Evolutionary conservation across 2,797 vertebrate genomes (phyloP).

Genomic region (Takifugu ocellatus): DNA sequence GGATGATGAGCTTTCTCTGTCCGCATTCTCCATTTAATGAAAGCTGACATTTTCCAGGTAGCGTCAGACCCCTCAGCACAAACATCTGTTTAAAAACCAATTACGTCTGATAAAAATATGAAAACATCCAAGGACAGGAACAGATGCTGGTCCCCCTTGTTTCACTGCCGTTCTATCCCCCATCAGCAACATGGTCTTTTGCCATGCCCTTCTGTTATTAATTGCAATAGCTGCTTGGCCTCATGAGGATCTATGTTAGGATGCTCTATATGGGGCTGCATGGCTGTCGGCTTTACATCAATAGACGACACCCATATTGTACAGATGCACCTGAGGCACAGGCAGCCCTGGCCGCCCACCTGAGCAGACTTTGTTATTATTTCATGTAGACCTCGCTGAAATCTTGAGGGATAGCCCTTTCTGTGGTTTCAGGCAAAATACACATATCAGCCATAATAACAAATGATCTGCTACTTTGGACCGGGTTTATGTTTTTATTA

Average conservation of each 20-base stretch:
- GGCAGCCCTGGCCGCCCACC: constrained; percentile 5
- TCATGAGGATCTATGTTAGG: too few relatives aligned
- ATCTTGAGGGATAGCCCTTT: constrained; percentile 23
- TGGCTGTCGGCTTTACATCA: constrained; percentile 24
- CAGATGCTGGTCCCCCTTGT: not conserved
- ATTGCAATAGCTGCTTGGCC: constrained; percentile 6
- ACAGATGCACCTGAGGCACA: constrained; percentile 31
- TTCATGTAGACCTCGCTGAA: constrained; percentile 22
- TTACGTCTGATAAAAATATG: too few relatives aligned
- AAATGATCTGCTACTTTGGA: constrained; percentile 22
- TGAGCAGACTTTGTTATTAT: constrained; percentile 21
- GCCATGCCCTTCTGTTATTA: constrained; percentile 20
- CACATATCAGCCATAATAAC: constrained; percentile 36
- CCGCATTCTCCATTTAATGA: too few relatives aligned
- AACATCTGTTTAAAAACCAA: too few relatives aligned
- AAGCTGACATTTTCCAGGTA: too few relatives aligned
- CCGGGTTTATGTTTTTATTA: constrained; percentile 44
- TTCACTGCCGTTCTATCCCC: constrained; percentile 32
- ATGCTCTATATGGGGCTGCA: constrained; percentile 3
- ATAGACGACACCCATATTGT: constrained; percentile 12
- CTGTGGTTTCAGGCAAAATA: constrained; percentile 27
- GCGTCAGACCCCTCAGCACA: too few relatives aligned
- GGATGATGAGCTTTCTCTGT: too few relatives aligned
- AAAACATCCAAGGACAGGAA: too few relatives aligned
- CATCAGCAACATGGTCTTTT: constrained; percentile 30